A percentile compares a stretch with the other conserved stretches of the same genome.
Evolutionary conservation across 1,140 invertebrate genomes (phyloP).

Genomic region (Leptinotarsa lineolata): DNA sequence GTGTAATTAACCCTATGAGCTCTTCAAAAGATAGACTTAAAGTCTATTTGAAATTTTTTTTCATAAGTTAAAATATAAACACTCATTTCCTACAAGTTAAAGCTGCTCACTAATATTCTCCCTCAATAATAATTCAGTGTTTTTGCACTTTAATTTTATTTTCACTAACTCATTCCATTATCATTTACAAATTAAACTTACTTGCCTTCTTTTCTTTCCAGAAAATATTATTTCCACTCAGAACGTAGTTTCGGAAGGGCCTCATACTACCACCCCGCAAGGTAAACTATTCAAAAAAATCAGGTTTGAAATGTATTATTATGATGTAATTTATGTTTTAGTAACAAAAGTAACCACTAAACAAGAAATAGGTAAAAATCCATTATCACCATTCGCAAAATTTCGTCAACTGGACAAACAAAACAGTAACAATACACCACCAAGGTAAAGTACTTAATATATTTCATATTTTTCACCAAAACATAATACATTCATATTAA

Average conservation of each 20-base stretch:
- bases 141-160: conserved; percentile 3
- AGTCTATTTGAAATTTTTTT: neutral
- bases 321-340: conserved; percentile 55
- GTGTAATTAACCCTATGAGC: neutral
- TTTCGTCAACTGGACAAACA: conserved; percentile 88
- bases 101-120: conserved; percentile 5
- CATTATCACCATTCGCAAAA: conserved; percentile 84
- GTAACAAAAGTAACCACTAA: conserved; percentile 66
- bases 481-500: no score
- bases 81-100: neutral
- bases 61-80: neutral
- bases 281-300: conserved; percentile 14
- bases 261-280: conserved; percentile 39
- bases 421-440: conserved; percentile 71
- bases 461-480: no score
- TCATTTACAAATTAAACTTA: neutral
- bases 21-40: neutral
- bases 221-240: neutral
- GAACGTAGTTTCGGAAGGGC: neutral
- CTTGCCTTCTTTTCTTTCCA: neutral
- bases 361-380: conserved; percentile 61
- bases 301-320: neutral
- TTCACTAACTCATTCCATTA: neutral
- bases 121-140: neutral
- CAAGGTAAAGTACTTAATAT: conserved; percentile 66